phyloP scores from a whole-genome alignment of 2,888 invertebrate species.

The Caenorhabditis panamensis region DNA sequence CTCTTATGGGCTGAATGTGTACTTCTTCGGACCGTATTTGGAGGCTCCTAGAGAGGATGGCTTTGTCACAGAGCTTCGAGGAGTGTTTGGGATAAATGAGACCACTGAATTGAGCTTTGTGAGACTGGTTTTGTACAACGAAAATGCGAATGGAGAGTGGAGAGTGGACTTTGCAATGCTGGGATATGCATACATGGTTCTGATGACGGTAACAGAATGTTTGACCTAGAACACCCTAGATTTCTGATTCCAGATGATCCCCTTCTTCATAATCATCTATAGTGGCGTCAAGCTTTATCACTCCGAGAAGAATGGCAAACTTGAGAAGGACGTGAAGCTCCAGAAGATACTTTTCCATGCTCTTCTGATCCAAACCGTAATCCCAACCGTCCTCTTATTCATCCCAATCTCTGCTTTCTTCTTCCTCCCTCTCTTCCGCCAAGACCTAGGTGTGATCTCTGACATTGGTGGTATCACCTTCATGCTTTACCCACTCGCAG shows the following conservation, averaged over 20 bases:
- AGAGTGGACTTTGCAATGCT: not conserved
- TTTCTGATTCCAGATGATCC: not conserved
- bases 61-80: not conserved
- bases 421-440: too few species aligned
- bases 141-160: not conserved
- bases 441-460: not conserved
- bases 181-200: not conserved
- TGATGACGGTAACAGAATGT: not conserved
- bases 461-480: not conserved
- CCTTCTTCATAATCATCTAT: constrained; percentile 10
- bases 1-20: not conserved
- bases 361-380: constrained; percentile 8
- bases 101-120: not conserved
- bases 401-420: too few species aligned
- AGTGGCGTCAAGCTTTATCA: constrained; percentile 17
- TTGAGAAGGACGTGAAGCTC: not conserved
- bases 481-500: not conserved
- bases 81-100: not conserved
- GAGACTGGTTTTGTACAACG: not conserved
- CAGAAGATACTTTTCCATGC: constrained; percentile 22
- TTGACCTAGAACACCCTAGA: too few species aligned
- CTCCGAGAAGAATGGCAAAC: not conserved
- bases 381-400: not conserved
- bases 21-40: not conserved
- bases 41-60: not conserved